Percentiles rank a stretch among this genome's conserved stretches.
Conservation (phyloP, 2,797 vertebrate species). For the Ctenochaetus hawaiiensis region DNA sequence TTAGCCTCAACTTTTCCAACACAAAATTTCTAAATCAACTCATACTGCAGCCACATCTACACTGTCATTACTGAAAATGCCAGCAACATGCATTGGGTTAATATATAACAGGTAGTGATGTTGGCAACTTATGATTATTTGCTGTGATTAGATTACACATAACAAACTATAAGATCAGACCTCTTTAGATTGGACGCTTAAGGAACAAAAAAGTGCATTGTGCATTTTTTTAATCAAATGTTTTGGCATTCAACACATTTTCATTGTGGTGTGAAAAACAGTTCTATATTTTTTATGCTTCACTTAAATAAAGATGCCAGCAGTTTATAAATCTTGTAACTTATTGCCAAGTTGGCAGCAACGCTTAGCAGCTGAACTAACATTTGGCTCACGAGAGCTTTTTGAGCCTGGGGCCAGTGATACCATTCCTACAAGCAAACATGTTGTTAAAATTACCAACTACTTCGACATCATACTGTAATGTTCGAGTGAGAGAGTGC, state of each 20-base stretch:
- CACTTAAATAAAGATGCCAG: conserved; percentile 22
- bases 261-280: conserved; percentile 4
- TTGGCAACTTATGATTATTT: not conserved
- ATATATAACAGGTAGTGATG: too few species aligned
- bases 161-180: not conserved
- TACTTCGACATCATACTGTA: not conserved
- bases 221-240: conserved; percentile 1
- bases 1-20: too few species aligned
- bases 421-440: conserved; percentile 18
- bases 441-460: conserved; percentile 5
- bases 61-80: not conserved
- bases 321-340: conserved; percentile 29
- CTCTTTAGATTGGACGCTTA: not conserved
- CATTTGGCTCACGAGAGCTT: conserved; percentile 25
- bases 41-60: not conserved
- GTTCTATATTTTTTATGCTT: conserved; percentile 11
- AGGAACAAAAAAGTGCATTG: not conserved
- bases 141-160: not conserved
- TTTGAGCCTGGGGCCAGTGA: conserved; percentile 2
- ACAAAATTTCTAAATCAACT: not conserved
- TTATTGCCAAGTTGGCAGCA: conserved; percentile 32
- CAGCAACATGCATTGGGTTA: too few species aligned
- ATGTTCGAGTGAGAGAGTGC: not conserved
- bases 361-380: conserved; percentile 30
- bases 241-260: not conserved